Conservation (phyloP, 2,888 invertebrate species). For the Nebria brevicollis region DNA sequence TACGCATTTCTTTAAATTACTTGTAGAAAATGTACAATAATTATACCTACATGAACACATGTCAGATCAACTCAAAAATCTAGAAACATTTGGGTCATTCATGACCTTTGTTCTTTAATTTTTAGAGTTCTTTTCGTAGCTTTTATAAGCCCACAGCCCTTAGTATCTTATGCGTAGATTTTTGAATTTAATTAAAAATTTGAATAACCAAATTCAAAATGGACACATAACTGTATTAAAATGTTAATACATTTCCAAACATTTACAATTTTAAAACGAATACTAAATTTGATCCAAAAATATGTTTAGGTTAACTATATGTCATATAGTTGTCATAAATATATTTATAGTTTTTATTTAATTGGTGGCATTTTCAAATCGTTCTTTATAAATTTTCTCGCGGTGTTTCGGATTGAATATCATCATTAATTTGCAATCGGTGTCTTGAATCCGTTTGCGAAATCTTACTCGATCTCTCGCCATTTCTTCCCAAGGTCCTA, state of each 20-base stretch:
- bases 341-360: slow-evolving; percentile 37
- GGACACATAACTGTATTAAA: background rate
- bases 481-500: slow-evolving; percentile 68
- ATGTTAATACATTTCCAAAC: no score
- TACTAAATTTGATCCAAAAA: background rate
- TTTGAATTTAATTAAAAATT: background rate
- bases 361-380: slow-evolving; percentile 55
- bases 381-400: slow-evolving; percentile 61
- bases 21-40: background rate
- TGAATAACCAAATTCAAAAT: background rate
- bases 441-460: slow-evolving; percentile 59
- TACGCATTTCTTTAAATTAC: background rate
- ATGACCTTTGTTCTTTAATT: background rate
- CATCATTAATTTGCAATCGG: slow-evolving; percentile 59
- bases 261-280: no score
- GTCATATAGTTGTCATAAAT: background rate
- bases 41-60: background rate
- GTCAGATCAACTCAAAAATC: background rate
- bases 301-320: background rate
- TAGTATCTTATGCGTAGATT: background rate
- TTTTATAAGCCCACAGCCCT: background rate
- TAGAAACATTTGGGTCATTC: background rate
- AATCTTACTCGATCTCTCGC: slow-evolving; percentile 67
- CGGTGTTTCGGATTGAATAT: slow-evolving; percentile 64
- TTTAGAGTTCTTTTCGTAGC: background rate